Percentiles rank a stretch among this genome's conserved stretches.
Conservation (phyloP, 1,140 invertebrate species). For the Hermetia illucens region DNA sequence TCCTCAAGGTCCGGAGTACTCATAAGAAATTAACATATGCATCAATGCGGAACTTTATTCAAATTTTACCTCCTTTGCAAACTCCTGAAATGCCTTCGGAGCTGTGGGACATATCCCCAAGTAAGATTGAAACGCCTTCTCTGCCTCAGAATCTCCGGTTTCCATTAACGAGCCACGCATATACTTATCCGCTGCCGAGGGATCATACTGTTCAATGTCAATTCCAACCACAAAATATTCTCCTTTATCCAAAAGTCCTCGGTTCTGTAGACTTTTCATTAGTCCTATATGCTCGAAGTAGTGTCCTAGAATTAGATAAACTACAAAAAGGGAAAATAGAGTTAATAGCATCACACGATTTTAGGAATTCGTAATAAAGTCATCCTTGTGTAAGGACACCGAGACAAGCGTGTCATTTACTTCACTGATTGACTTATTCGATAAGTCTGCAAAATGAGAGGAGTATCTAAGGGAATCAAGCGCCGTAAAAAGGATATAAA, state of each 20-base stretch:
- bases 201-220: slow-evolving; percentile 75
- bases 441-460: too few species aligned
- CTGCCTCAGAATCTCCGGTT: slow-evolving; percentile 28
- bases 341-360: too few species aligned
- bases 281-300: slow-evolving; percentile 76
- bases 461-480: too few species aligned
- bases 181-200: slow-evolving; percentile 56
- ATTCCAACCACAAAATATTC: slow-evolving; percentile 55
- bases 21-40: background rate
- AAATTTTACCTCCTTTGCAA: slow-evolving; percentile 39
- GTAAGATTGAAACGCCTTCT: slow-evolving; percentile 51
- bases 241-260: slow-evolving; percentile 69
- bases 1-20: too few species aligned
- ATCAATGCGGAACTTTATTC: slow-evolving; percentile 9
- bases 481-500: too few species aligned
- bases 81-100: slow-evolving; percentile 54
- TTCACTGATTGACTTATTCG: too few species aligned
- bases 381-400: background rate
- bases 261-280: slow-evolving; percentile 65
- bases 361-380: slow-evolving; percentile 2
- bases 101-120: slow-evolving; percentile 58
- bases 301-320: slow-evolving; percentile 83
- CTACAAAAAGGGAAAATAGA: slow-evolving; percentile 35
- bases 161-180: slow-evolving; percentile 55
- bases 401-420: too few species aligned